These are phyloP conservation scores for Pandemis cinnamomeana DNA, from an alignment of 2,888 invertebrate species.

Conservation along the genomic window DNA sequence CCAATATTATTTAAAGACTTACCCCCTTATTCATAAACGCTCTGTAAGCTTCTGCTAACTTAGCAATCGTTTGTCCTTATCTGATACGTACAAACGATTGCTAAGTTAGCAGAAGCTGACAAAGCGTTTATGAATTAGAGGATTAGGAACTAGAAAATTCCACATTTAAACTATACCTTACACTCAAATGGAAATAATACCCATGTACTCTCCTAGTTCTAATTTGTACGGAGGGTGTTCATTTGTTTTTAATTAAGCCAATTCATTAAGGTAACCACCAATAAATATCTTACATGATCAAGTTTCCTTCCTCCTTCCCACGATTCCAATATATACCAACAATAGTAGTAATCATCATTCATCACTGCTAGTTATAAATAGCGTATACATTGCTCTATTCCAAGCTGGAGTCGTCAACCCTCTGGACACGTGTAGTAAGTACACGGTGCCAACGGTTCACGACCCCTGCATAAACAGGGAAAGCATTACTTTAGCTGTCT, in stretches of 20 bases:
- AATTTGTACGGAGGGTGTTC: too few relatives aligned
- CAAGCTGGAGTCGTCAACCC: slow-evolving; percentile 27
- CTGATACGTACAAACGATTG: too few relatives aligned
- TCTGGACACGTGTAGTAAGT: slow-evolving; percentile 21
- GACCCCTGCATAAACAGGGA: slow-evolving; percentile 39
- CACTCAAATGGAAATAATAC: too few relatives aligned
- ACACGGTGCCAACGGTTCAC: slow-evolving; percentile 28
- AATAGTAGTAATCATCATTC: slow-evolving; percentile 4
- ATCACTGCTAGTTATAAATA: slow-evolving; percentile 27
- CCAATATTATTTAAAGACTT: too few relatives aligned
- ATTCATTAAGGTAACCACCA: neutral
- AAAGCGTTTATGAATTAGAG: too few relatives aligned
- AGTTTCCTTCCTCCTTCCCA: slow-evolving; percentile 14
- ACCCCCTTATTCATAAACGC: too few relatives aligned
- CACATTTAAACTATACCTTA: too few relatives aligned
- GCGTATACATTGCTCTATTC: slow-evolving; percentile 15
- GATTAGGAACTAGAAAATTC: too few relatives aligned
- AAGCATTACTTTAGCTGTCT: slow-evolving; percentile 28
- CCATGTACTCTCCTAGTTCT: too few relatives aligned
- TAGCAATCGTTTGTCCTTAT: too few relatives aligned
- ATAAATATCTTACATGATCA: neutral
- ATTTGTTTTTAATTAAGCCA: neutral
- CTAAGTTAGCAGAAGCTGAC: too few relatives aligned
- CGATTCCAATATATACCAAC: neutral
- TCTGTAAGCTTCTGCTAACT: too few relatives aligned